Conservation (phyloP, 2,797 vertebrate genomes). For the Intellagama lesueurii region DNA sequence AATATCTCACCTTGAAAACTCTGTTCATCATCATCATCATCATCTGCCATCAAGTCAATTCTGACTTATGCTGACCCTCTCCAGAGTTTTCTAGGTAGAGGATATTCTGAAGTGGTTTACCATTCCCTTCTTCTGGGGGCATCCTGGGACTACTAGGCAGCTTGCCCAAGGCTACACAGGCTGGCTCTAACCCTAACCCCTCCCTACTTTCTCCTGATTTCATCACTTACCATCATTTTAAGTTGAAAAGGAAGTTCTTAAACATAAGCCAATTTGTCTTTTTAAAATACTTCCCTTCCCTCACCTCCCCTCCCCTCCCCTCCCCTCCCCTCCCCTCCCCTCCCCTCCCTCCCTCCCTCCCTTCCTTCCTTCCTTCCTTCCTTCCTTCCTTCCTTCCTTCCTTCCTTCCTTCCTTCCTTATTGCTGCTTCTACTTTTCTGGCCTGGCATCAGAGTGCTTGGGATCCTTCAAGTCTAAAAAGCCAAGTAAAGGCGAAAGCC, state of each 20-base stretch:
- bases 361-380: no score
- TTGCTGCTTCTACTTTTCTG: conserved; percentile 70
- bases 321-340: not conserved
- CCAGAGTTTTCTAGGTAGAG: no score
- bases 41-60: no score
- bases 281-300: conserved; percentile 31
- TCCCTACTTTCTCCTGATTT: conserved; percentile 52
- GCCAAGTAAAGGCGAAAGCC: conserved; percentile 60
- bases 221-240: conserved; percentile 60
- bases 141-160: no score
- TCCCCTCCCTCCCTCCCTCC: conserved; percentile 48
- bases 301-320: conserved; percentile 38
- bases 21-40: no score
- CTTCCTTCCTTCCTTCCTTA: conserved; percentile 53
- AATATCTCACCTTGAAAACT: no score
- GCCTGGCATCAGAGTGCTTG: conserved; percentile 67
- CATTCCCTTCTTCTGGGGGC: no score
- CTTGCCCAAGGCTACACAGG: no score
- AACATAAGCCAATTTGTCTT: conserved; percentile 68
- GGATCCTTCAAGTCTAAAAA: conserved; percentile 58
- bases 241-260: conserved; percentile 69
- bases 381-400: not conserved
- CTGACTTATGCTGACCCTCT: no score
- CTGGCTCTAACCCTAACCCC: conserved; percentile 43
- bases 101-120: no score